These are phyloP conservation scores for Galleria mellonella DNA, from an alignment of 1,140 invertebrate species.

Conservation along the genomic window DNA sequence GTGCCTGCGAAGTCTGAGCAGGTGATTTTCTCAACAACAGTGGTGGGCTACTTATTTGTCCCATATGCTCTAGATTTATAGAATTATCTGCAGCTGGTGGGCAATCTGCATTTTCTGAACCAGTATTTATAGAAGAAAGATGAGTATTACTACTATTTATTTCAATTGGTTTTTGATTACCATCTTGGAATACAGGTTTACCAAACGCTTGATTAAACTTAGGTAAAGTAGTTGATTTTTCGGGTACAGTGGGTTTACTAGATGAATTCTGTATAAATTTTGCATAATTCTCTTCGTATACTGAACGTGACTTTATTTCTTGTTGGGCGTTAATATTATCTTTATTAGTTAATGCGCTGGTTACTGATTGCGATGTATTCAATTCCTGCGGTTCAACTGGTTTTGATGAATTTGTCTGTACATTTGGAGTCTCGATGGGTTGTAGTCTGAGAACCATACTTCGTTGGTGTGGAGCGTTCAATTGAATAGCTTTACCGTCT, in stretches of 20 bases:
- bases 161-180: constrained; percentile 45
- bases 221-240: constrained; percentile 74
- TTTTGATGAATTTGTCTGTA: constrained; percentile 31
- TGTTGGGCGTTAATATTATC: constrained; percentile 32
- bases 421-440: constrained; percentile 48
- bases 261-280: constrained; percentile 71
- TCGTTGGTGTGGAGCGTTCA: constrained; percentile 66
- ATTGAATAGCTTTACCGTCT: constrained; percentile 72
- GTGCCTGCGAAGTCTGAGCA: constrained; percentile 37
- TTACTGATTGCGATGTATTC: constrained; percentile 20
- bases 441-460: constrained; percentile 69
- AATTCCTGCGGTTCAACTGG: constrained; percentile 38
- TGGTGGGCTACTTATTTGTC: constrained; percentile 58
- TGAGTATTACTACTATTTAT: constrained; percentile 36
- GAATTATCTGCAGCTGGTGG: constrained; percentile 36
- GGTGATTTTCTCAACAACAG: constrained; percentile 57
- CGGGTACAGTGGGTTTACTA: constrained; percentile 35
- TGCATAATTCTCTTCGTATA: constrained; percentile 74
- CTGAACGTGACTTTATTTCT: constrained; percentile 70
- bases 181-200: constrained; percentile 76
- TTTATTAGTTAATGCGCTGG: constrained; percentile 16
- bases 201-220: constrained; percentile 89
- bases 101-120: constrained; percentile 38
- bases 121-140: constrained; percentile 25
- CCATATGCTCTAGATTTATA: constrained; percentile 56